Percentiles rank a stretch among this genome's conserved stretches.
Conservation (phyloP, 1,140 invertebrate species). For the Camponotus floridanus region DNA sequence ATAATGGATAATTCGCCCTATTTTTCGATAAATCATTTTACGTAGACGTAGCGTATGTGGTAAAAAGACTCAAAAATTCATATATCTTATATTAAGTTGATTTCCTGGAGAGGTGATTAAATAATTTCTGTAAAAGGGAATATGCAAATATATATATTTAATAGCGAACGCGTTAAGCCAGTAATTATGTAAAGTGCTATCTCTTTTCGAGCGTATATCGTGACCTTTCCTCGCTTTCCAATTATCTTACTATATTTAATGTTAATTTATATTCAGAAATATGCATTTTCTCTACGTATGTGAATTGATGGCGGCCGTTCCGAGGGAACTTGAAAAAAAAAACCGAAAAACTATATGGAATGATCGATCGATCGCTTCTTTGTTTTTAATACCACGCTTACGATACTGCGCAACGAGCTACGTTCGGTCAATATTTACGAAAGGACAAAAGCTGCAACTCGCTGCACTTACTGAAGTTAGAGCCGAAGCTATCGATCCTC, state of each 20-base stretch:
- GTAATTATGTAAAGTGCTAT: neutral
- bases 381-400: slow-evolving; percentile 62
- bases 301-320: slow-evolving; percentile 1
- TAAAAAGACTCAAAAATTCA: neutral
- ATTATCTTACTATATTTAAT: neutral
- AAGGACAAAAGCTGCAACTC: slow-evolving; percentile 60
- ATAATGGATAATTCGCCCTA: slow-evolving; percentile 1
- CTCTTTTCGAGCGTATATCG: neutral
- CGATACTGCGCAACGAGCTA: slow-evolving; percentile 56
- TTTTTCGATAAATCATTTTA: slow-evolving; percentile 14
- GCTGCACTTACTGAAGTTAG: slow-evolving; percentile 58
- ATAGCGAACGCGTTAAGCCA: neutral
- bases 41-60: neutral
- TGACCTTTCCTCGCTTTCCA: neutral
- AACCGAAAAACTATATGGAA: neutral
- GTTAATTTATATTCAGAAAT: neutral
- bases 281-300: neutral
- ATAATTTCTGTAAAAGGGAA: neutral
- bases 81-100: neutral
- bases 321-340: slow-evolving; percentile 15
- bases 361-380: slow-evolving; percentile 46
- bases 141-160: neutral
- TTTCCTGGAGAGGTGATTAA: neutral
- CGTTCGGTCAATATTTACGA: slow-evolving; percentile 62
- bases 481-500: slow-evolving; percentile 51